Conservation (phyloP, 1,140 invertebrate species). For the Cardiocondyla obscurior region DNA sequence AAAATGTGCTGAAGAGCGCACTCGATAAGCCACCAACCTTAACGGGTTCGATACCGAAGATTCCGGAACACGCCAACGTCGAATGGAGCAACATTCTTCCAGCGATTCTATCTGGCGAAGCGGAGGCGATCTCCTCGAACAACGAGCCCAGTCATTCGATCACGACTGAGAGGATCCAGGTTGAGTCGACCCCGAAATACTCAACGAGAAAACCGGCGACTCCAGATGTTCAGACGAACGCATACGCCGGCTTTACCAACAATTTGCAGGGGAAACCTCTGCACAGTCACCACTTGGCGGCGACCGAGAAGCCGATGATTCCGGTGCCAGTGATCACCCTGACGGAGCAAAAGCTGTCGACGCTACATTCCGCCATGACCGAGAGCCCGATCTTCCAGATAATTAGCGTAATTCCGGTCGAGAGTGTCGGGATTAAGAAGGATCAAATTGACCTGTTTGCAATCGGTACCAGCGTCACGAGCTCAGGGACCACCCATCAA, state of each 20-base stretch:
- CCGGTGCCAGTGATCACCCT: slow-evolving; percentile 78
- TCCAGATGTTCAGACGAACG: slow-evolving; percentile 7
- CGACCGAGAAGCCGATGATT: slow-evolving; percentile 78
- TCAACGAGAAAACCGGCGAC: background rate
- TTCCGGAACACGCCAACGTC: slow-evolving; percentile 84
- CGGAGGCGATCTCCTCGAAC: slow-evolving; percentile 68
- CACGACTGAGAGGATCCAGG: background rate
- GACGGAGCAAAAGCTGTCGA: slow-evolving; percentile 67
- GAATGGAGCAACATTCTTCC: slow-evolving; percentile 92
- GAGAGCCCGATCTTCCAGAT: slow-evolving; percentile 74
- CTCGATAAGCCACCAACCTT: slow-evolving; percentile 87
- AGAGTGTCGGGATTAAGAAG: slow-evolving; percentile 3
- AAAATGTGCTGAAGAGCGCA: slow-evolving; percentile 91
- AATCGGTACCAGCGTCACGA: slow-evolving; percentile 27
- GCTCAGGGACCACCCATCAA: no score
- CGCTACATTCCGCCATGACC: slow-evolving; percentile 57
- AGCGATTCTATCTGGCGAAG: slow-evolving; percentile 89
- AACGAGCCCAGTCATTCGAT: slow-evolving; percentile 30
- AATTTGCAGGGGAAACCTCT: slow-evolving; percentile 17
- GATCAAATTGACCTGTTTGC: slow-evolving; percentile 29
- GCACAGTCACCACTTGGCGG: slow-evolving; percentile 30
- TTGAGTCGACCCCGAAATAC: background rate
- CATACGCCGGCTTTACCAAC: slow-evolving; percentile 19
- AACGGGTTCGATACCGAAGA: slow-evolving; percentile 86
- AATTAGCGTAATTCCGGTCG: slow-evolving; percentile 70